Evolutionary conservation across 1,140 invertebrate species (phyloP).

Genomic region (Matsumurasca onukii): DNA sequence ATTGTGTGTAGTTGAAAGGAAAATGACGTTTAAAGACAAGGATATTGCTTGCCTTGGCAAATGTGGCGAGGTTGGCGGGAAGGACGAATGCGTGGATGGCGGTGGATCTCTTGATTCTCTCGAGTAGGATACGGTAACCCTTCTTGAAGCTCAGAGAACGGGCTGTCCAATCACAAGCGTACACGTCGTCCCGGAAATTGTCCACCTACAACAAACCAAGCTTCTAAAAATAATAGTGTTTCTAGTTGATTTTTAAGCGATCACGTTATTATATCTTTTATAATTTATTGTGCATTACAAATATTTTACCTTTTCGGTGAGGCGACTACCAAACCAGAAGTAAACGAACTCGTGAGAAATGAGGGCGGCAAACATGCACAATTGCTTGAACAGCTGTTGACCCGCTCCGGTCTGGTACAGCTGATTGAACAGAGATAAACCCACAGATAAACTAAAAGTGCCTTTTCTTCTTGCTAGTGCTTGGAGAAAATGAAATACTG

Average conservation of each 20-base stretch:
- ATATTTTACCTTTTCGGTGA: conserved; percentile 24
- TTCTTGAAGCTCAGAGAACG: conserved; percentile 15
- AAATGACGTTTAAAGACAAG: too few relatives aligned
- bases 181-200: conserved; percentile 19
- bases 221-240: too few relatives aligned
- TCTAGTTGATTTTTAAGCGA: too few relatives aligned
- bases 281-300: too few relatives aligned
- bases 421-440: too few relatives aligned
- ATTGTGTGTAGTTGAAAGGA: too few relatives aligned
- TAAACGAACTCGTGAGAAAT: conserved; percentile 31
- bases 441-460: too few relatives aligned
- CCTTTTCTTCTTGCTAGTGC: too few relatives aligned
- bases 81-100: conserved; percentile 22
- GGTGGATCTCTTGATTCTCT: conserved; percentile 14
- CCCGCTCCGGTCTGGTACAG: conserved; percentile 14
- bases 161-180: conserved; percentile 23
- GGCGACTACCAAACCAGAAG: conserved; percentile 26
- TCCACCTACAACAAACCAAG: background rate
- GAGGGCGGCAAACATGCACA: conserved; percentile 27
- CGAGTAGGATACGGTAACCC: conserved; percentile 21
- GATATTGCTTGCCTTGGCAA: conserved; percentile 10
- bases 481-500: too few relatives aligned
- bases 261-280: too few relatives aligned
- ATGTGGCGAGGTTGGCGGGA: conserved; percentile 19
- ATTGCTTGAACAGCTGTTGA: conserved; percentile 13